Conservation (phyloP, 2,888 invertebrate species). For the Pachliopta kotzebuea region DNA sequence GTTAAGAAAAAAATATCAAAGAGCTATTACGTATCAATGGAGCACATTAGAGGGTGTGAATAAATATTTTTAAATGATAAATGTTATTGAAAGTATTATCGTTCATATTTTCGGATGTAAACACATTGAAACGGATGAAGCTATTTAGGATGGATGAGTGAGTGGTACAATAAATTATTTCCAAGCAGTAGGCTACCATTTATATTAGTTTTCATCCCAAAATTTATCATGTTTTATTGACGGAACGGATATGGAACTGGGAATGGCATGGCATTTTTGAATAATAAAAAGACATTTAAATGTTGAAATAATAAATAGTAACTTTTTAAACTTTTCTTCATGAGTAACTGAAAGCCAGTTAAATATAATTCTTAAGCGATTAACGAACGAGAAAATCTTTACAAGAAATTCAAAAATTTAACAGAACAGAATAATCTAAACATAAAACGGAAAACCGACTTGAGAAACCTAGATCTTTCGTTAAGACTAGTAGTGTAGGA, state of each 20-base stretch:
- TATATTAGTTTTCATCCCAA: constrained; percentile 25
- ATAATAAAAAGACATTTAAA: background rate
- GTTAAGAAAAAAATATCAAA: background rate
- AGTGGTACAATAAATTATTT: constrained; percentile 24
- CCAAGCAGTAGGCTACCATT: constrained; percentile 13
- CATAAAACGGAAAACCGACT: background rate
- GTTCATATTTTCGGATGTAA: constrained; percentile 7
- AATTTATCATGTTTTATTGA: constrained; percentile 22
- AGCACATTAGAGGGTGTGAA: too few relatives aligned
- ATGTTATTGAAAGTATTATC: background rate
- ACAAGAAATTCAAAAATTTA: background rate
- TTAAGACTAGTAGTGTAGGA: background rate
- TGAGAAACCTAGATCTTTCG: background rate
- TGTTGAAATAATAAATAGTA: constrained; percentile 2
- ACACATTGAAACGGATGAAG: constrained; percentile 21
- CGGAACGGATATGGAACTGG: constrained; percentile 18
- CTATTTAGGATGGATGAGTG: constrained; percentile 22
- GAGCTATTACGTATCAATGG: too few relatives aligned
- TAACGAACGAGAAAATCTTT: background rate
- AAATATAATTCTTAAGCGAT: background rate
- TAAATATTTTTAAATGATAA: background rate
- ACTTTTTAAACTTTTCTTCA: too few relatives aligned
- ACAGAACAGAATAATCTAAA: background rate
- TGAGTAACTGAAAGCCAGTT: background rate
- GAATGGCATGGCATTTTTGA: too few relatives aligned